Conservation (phyloP, 2,888 invertebrate species). For the Orthosia gracilis region DNA sequence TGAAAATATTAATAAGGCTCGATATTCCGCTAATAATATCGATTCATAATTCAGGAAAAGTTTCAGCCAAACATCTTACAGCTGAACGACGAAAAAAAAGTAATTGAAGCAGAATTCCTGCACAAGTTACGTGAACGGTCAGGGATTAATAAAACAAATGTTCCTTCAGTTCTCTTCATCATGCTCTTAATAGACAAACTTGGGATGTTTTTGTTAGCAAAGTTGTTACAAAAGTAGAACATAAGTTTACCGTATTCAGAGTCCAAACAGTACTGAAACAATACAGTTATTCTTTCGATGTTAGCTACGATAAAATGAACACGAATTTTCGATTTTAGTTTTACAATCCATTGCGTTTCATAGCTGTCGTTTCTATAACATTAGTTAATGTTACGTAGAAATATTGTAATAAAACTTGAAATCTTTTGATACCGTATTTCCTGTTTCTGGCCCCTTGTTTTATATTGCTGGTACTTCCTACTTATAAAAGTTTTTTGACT, state of each 20-base stretch:
- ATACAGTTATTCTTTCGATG: slow-evolving; percentile 50
- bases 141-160: slow-evolving; percentile 65
- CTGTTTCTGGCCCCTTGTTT: slow-evolving; percentile 9
- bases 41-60: slow-evolving; percentile 21
- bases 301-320: slow-evolving; percentile 49
- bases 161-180: slow-evolving; percentile 57
- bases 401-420: slow-evolving; percentile 41
- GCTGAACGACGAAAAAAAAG: slow-evolving; percentile 43
- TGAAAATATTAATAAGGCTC: no score
- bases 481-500: background rate
- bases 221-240: slow-evolving; percentile 57
- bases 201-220: slow-evolving; percentile 62
- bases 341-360: slow-evolving; percentile 52
- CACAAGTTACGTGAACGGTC: slow-evolving; percentile 43
- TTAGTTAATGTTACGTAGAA: slow-evolving; percentile 52
- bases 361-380: slow-evolving; percentile 44
- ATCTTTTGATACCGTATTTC: slow-evolving; percentile 11
- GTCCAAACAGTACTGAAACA: slow-evolving; percentile 55
- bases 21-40: background rate
- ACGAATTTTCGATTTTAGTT: slow-evolving; percentile 51
- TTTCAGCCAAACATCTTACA: slow-evolving; percentile 23
- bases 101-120: slow-evolving; percentile 51
- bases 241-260: slow-evolving; percentile 61
- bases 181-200: slow-evolving; percentile 65
- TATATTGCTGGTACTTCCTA: background rate